phyloP scores from a whole-genome alignment of 2,888 invertebrate species.

The Epinotia brunnichana region DNA sequence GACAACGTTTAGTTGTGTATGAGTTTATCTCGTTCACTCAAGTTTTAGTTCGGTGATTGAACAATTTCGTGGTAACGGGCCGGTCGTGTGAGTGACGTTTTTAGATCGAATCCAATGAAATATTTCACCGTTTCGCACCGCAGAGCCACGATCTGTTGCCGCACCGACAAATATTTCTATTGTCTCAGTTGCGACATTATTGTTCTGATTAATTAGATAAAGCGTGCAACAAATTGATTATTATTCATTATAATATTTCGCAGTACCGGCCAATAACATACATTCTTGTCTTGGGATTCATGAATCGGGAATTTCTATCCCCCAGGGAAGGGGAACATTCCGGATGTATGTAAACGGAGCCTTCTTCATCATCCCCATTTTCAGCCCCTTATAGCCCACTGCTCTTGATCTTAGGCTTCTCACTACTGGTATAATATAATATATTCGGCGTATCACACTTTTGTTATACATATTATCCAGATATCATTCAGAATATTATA shows the following conservation, averaged over 20 bases:
- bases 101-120: slow-evolving; percentile 59
- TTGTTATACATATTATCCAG: no score
- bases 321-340: no score
- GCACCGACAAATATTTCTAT: slow-evolving; percentile 57
- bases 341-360: no score
- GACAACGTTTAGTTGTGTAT: slow-evolving; percentile 17
- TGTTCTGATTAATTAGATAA: slow-evolving; percentile 38
- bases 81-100: slow-evolving; percentile 64
- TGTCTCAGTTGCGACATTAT: slow-evolving; percentile 61
- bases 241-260: slow-evolving; percentile 4
- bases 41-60: slow-evolving; percentile 8
- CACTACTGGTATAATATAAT: no score
- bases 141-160: slow-evolving; percentile 55
- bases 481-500: no score
- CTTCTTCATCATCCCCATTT: no score
- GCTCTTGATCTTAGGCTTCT: no score
- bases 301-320: no score
- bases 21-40: slow-evolving; percentile 26
- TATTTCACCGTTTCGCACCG: slow-evolving; percentile 59
- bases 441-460: no score
- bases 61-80: slow-evolving; percentile 19
- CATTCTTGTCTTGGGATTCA: no score
- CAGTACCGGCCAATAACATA: no score
- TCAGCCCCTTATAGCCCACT: no score
- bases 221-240: slow-evolving; percentile 38